Evolutionary conservation across 1,140 invertebrate genomes (phyloP).

Genomic region (Caenorhabditis inopinata): DNA sequence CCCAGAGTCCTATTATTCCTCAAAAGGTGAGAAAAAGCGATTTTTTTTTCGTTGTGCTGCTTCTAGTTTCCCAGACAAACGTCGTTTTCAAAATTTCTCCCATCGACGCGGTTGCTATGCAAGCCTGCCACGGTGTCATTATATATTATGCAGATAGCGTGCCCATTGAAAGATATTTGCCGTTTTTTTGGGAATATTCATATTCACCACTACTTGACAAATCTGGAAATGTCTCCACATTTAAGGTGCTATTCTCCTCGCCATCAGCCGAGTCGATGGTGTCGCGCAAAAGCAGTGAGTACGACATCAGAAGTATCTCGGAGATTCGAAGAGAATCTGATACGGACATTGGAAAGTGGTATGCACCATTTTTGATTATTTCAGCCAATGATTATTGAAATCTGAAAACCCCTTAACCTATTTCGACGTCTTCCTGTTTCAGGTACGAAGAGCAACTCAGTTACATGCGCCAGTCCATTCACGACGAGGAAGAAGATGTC

Average conservation of each 20-base stretch:
- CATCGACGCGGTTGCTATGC: constrained; percentile 4
- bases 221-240: neutral
- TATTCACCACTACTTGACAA: neutral
- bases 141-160: constrained; percentile 25
- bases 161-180: neutral
- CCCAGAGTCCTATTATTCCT: constrained; percentile 2
- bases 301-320: constrained; percentile 13
- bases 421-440: neutral
- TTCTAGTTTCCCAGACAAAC: neutral
- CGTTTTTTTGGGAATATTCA: neutral
- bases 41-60: neutral
- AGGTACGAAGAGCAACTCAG: constrained; percentile 49
- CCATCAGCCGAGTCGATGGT: constrained; percentile 7
- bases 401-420: neutral
- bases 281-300: constrained; percentile 7
- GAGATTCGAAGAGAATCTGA: constrained; percentile 8
- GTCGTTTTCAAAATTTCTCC: neutral
- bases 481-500: constrained; percentile 43
- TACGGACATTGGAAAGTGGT: constrained; percentile 18
- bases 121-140: constrained; percentile 4
- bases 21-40: constrained; percentile 15
- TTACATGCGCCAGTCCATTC: constrained; percentile 45
- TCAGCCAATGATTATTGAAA: neutral
- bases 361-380: neutral
- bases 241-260: neutral